These are phyloP conservation scores for Therioaphis trifolii DNA, from an alignment of 2,888 invertebrate species.

Conservation along the genomic window DNA sequence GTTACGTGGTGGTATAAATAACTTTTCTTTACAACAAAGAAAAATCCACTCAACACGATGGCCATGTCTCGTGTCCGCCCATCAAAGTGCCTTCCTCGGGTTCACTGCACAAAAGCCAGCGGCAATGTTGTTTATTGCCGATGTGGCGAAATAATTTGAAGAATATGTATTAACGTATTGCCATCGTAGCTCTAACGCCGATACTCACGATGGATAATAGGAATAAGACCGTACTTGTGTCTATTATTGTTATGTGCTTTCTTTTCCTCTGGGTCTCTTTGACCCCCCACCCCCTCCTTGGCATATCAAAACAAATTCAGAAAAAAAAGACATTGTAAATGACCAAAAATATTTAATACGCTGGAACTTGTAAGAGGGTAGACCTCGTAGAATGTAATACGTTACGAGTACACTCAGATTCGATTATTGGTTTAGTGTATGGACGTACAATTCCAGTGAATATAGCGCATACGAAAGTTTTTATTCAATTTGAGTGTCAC, in stretches of 20 bases:
- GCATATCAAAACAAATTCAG: too few species aligned
- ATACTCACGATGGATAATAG: not conserved
- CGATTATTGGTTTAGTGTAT: too few species aligned
- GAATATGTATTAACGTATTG: conserved; percentile 16
- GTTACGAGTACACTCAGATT: too few species aligned
- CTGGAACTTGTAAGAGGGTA: too few species aligned
- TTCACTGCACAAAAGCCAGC: not conserved
- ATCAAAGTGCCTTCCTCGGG: not conserved
- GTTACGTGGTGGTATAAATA: not conserved
- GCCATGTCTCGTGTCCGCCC: not conserved
- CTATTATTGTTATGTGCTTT: not conserved
- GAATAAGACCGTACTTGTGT: not conserved
- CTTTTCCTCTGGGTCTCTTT: not conserved
- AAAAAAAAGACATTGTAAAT: too few species aligned
- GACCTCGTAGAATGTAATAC: too few species aligned
- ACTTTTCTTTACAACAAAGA: conserved; percentile 16
- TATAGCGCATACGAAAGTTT: too few species aligned
- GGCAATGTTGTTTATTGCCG: conserved; percentile 1
- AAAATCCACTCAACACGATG: not conserved
- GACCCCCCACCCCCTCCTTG: too few species aligned
- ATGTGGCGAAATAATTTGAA: conserved; percentile 31
- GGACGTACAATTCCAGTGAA: too few species aligned
- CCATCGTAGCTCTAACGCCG: not conserved
- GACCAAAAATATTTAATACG: too few species aligned
- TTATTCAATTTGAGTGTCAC: too few species aligned